Evolutionary conservation across 2,113 vertebrate species (phyloP).

Genomic region (Etheostoma spectabile): DNA sequence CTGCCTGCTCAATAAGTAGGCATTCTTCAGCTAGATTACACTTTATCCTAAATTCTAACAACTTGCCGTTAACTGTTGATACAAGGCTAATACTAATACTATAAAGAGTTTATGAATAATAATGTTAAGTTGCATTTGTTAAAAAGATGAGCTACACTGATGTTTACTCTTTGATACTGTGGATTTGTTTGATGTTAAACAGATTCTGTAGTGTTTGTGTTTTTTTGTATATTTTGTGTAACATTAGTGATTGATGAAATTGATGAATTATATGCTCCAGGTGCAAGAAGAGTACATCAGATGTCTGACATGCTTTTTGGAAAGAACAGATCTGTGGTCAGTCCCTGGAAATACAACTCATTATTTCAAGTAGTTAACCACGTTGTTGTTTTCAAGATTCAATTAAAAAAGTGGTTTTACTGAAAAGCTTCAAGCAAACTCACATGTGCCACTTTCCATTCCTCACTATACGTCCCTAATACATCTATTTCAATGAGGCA

Average conservation of each 20-base stretch:
- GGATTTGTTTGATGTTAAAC: background rate
- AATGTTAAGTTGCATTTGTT: background rate
- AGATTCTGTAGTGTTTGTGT: background rate
- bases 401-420: background rate
- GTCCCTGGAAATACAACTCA: background rate
- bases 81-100: background rate
- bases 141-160: background rate
- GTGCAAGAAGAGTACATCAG: conserved; percentile 66
- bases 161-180: background rate
- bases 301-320: conserved; percentile 55
- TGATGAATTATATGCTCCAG: conserved; percentile 26
- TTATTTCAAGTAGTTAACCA: background rate
- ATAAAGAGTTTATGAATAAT: background rate
- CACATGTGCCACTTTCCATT: background rate
- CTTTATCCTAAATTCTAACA: background rate
- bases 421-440: too few species aligned
- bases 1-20: conserved; percentile 82
- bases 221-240: background rate
- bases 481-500: background rate
- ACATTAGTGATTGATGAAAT: too few species aligned
- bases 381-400: background rate
- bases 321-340: conserved; percentile 46
- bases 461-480: too few species aligned
- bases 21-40: conserved; percentile 3
- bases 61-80: background rate